These are phyloP conservation scores for Dicrostonyx torquatus DNA, from an alignment of 2,797 vertebrate species.

Conservation along the genomic window DNA sequence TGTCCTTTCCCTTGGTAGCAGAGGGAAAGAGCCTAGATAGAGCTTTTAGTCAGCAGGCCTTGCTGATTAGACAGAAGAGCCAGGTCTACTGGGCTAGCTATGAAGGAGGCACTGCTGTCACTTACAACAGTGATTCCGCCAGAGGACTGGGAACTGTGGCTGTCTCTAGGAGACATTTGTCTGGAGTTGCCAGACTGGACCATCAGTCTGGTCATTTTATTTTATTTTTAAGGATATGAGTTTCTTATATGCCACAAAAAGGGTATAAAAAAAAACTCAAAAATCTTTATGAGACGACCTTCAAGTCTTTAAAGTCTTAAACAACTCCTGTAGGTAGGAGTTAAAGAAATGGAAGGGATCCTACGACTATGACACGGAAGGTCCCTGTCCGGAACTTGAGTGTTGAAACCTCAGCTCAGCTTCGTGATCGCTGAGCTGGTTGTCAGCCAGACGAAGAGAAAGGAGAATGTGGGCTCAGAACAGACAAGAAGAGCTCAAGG, in stretches of 20 bases:
- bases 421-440: background rate
- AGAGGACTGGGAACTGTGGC: background rate
- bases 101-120: background rate
- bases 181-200: background rate
- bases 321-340: background rate
- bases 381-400: background rate
- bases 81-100: background rate
- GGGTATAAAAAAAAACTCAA: background rate
- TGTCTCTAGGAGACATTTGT: background rate
- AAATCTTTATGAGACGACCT: slow-evolving; percentile 1
- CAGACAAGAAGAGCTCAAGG: background rate
- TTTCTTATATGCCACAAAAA: background rate
- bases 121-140: background rate
- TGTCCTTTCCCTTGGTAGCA: background rate
- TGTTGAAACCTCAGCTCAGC: background rate
- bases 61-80: background rate
- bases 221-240: background rate
- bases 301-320: slow-evolving; percentile 20
- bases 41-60: background rate
- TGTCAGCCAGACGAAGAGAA: background rate
- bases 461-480: background rate
- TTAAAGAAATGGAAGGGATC: background rate
- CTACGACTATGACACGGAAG: background rate
- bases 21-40: background rate
- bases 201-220: background rate